Evolutionary conservation across 2,888 invertebrate genomes (phyloP).

Genomic region (Ectropis crepuscularia): DNA sequence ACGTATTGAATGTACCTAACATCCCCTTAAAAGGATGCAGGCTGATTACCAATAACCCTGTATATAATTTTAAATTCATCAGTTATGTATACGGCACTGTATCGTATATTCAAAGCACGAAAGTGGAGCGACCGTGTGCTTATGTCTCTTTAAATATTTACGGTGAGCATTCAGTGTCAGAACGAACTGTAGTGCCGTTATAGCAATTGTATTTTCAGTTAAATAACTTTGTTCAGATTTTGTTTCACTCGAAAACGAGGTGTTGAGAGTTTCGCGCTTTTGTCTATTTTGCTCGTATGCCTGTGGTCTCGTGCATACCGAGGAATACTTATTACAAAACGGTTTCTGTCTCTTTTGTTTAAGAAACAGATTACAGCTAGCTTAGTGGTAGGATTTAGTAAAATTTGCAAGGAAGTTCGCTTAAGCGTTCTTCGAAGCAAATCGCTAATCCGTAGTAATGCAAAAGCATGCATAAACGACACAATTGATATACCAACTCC

Average conservation of each 20-base stretch:
- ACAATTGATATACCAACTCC: no score
- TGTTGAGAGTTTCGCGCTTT: neutral
- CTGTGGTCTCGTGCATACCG: no score
- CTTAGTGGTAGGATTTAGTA: no score
- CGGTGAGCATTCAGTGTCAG: slow-evolving; percentile 13
- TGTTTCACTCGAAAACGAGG: no score
- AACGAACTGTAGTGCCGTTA: slow-evolving; percentile 8
- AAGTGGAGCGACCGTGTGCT: slow-evolving; percentile 21
- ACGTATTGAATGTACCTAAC: no score
- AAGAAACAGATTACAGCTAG: neutral
- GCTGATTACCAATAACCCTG: no score
- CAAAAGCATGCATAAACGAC: no score
- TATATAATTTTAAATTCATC: slow-evolving; percentile 36
- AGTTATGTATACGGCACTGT: slow-evolving; percentile 36
- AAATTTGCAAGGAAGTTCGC: no score
- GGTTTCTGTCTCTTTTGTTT: neutral
- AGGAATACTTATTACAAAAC: no score
- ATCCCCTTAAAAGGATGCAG: no score
- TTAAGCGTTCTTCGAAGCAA: no score
- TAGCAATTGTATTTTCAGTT: neutral
- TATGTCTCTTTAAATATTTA: slow-evolving; percentile 36
- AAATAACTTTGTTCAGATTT: neutral
- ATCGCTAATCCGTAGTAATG: no score
- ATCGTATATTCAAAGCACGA: slow-evolving; percentile 25
- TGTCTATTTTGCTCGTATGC: neutral